Conservation (phyloP, 2,888 invertebrate genomes). For the Noctua fimbriata region DNA sequence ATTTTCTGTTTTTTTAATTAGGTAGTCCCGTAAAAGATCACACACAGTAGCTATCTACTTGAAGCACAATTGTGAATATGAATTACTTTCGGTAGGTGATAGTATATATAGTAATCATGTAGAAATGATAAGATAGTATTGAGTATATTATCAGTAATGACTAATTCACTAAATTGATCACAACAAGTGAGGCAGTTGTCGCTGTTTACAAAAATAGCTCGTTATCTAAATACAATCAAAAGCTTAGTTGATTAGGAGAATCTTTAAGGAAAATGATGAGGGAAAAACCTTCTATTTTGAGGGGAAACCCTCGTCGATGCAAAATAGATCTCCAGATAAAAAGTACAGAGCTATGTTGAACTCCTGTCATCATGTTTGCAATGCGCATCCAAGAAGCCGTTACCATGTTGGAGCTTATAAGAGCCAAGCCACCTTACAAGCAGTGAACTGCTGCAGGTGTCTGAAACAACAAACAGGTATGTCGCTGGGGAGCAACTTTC, state of each 20-base stretch:
- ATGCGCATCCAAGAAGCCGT: background rate
- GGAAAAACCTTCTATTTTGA: no score
- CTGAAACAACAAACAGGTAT: no score
- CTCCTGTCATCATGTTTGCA: background rate
- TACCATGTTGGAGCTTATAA: background rate
- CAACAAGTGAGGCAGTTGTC: background rate
- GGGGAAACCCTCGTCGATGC: no score
- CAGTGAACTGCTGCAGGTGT: background rate
- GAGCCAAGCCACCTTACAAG: background rate
- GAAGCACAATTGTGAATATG: constrained; percentile 7
- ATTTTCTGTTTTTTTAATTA: constrained; percentile 5
- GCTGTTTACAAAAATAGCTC: background rate
- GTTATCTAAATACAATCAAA: constrained; percentile 2
- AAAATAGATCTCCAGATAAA: no score
- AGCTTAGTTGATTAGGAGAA: background rate
- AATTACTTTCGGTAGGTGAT: background rate
- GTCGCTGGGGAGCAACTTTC: no score
- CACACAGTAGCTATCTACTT: constrained; percentile 10
- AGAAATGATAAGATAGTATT: constrained; percentile 14
- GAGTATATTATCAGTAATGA: constrained; percentile 11
- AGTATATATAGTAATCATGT: constrained; percentile 15
- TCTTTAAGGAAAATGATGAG: background rate
- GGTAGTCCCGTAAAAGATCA: background rate
- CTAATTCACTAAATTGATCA: background rate
- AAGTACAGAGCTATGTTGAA: no score